phyloP scores from a whole-genome alignment of 2,888 invertebrate species.

The Ophioninae sp. region DNA sequence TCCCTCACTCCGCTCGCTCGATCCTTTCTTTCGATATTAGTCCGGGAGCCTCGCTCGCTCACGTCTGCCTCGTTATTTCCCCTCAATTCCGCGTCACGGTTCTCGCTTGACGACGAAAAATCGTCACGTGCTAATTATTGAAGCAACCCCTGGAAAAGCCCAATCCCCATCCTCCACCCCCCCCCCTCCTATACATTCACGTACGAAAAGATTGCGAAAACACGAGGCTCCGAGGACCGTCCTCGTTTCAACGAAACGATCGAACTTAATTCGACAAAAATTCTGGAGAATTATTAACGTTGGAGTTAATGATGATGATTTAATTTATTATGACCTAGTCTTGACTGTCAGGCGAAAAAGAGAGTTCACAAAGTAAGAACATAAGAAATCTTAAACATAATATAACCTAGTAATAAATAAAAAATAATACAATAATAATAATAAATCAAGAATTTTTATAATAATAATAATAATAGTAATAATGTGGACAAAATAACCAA shows the following conservation, averaged over 20 bases:
- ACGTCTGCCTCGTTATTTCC: conserved; percentile 47
- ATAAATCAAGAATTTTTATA: too few relatives aligned
- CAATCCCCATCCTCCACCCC: not conserved
- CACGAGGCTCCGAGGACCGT: not conserved
- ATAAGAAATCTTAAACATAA: too few relatives aligned
- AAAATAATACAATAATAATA: too few relatives aligned
- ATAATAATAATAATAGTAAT: too few relatives aligned
- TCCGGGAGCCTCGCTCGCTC: not conserved
- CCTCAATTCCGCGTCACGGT: conserved; percentile 40
- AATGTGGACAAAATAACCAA: too few relatives aligned
- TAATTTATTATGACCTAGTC: too few relatives aligned
- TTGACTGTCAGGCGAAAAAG: too few relatives aligned
- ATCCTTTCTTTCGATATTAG: conserved; percentile 56
- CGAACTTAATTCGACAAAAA: too few relatives aligned
- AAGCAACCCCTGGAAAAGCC: not conserved
- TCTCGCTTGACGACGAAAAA: conserved; percentile 38
- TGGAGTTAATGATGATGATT: too few relatives aligned
- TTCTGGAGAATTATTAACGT: too few relatives aligned
- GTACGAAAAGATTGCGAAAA: not conserved
- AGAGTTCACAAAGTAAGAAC: too few relatives aligned
- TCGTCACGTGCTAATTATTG: conserved; percentile 59
- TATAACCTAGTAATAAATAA: too few relatives aligned
- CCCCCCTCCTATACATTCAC: not conserved
- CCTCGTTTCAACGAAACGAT: not conserved
- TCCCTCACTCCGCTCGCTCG: conserved; percentile 17